Conservation (phyloP, 2,888 invertebrate genomes). For the Blera fallax region DNA sequence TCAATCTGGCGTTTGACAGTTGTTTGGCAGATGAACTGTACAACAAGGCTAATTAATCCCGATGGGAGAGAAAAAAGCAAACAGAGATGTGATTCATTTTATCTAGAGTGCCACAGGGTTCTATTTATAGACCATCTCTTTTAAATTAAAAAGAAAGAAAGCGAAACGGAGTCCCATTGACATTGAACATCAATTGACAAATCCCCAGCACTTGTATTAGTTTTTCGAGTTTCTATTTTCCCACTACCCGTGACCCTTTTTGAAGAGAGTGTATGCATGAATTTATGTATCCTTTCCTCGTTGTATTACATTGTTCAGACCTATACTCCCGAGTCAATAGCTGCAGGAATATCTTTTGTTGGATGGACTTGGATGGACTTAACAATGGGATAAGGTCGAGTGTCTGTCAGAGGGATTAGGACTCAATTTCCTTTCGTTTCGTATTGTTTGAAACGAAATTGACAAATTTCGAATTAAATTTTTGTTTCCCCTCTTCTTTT, state of each 20-base stretch:
- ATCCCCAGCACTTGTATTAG: neutral
- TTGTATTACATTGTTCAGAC: neutral
- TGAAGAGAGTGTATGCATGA: neutral
- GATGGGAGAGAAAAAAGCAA: neutral
- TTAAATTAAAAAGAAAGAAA: neutral
- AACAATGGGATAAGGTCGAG: conserved; percentile 30
- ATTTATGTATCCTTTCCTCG: neutral
- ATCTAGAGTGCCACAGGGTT: conserved; percentile 34
- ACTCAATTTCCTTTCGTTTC: conserved; percentile 3
- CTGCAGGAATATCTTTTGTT: neutral
- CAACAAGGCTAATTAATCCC: neutral
- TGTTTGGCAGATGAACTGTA: conserved; percentile 15
- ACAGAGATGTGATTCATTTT: conserved; percentile 7
- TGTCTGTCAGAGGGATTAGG: conserved; percentile 31
- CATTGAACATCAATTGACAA: conserved; percentile 14
- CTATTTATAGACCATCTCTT: conserved; percentile 49
- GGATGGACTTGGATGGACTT: neutral
- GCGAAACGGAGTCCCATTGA: neutral
- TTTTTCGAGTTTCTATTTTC: neutral
- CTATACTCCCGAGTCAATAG: neutral
- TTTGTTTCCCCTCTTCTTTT: too few species aligned
- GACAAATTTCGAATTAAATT: conserved; percentile 4
- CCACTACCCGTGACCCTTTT: neutral
- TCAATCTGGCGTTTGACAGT: conserved; percentile 27
- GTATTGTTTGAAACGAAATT: conserved; percentile 3